A percentile compares a stretch with the other conserved stretches of the same genome.
Evolutionary conservation across 1,140 invertebrate genomes (phyloP).

Genomic region (Aphaenogaster floridana): DNA sequence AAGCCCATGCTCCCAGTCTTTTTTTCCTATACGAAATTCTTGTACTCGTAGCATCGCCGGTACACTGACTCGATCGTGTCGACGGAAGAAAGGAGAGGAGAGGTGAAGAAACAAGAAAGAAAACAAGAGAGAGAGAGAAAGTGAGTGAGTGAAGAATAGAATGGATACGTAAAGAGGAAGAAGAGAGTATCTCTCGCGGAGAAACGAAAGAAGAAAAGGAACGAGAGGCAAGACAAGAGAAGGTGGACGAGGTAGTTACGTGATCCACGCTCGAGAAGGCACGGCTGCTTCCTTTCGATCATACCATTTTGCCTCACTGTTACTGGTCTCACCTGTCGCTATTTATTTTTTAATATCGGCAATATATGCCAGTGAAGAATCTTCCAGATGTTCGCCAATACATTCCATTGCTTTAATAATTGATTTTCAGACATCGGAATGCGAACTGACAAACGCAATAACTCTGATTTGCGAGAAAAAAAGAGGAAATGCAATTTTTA

Average conservation of each 20-base stretch:
- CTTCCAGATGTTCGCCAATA: background rate
- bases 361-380: constrained; percentile 4
- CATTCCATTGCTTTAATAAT: background rate
- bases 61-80: constrained; percentile 77
- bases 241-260: constrained; percentile 76
- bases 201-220: constrained; percentile 30
- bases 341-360: constrained; percentile 54
- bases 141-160: constrained; percentile 18
- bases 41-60: constrained; percentile 76
- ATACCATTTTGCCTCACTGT: constrained; percentile 59
- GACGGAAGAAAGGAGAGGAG: constrained; percentile 62
- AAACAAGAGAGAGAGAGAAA: constrained; percentile 14
- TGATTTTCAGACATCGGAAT: background rate
- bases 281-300: constrained; percentile 72
- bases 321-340: constrained; percentile 49
- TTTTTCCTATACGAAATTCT: constrained; percentile 77
- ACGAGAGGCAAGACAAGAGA: constrained; percentile 66
- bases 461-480: background rate
- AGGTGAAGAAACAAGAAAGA: constrained; percentile 46
- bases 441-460: background rate
- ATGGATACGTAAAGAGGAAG: constrained; percentile 23
- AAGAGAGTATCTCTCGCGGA: constrained; percentile 44
- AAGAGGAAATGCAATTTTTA: background rate
- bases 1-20: constrained; percentile 68
- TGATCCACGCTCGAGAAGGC: constrained; percentile 81